A percentile compares a stretch with the other conserved stretches of the same genome.
Evolutionary conservation across 2,888 invertebrate species (phyloP).

Genomic region (Exocentrus adspersus): DNA sequence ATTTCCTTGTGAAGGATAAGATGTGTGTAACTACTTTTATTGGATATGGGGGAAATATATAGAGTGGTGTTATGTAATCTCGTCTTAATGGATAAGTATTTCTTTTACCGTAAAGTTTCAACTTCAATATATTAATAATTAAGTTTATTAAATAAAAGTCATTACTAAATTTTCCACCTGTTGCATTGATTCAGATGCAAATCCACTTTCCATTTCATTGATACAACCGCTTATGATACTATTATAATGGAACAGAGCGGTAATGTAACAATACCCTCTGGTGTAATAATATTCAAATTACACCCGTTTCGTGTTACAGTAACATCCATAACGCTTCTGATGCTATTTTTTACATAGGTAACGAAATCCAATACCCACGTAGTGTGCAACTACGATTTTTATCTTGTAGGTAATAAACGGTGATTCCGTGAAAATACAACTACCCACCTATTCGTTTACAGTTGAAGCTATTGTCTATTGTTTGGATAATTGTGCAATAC

Average conservation of each 20-base stretch:
- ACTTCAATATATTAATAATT: too few relatives aligned
- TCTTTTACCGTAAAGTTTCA: too few relatives aligned
- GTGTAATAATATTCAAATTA: background rate
- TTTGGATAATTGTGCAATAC: slow-evolving; percentile 25
- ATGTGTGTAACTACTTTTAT: slow-evolving; percentile 6
- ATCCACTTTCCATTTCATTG: too few relatives aligned
- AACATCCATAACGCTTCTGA: slow-evolving; percentile 8
- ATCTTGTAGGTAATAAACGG: slow-evolving; percentile 25
- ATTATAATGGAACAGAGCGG: too few relatives aligned
- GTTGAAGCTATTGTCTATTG: slow-evolving; percentile 24
- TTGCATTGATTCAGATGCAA: background rate
- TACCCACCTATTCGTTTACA: slow-evolving; percentile 16
- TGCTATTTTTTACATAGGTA: too few relatives aligned
- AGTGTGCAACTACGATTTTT: slow-evolving; percentile 18
- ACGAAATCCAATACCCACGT: slow-evolving; percentile 13
- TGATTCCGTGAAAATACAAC: slow-evolving; percentile 18
- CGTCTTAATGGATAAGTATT: too few relatives aligned
- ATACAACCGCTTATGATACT: too few relatives aligned
- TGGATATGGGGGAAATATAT: background rate
- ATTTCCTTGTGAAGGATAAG: slow-evolving; percentile 18
- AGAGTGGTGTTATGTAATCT: background rate
- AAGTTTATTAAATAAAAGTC: too few relatives aligned
- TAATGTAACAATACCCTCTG: too few relatives aligned
- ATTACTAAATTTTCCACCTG: background rate
- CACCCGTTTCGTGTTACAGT: slow-evolving; percentile 4